Percentiles rank a stretch among this genome's conserved stretches.
phyloP scores from a whole-genome alignment of 2,888 invertebrate species.

The Stenchaetothrips biformis region DNA sequence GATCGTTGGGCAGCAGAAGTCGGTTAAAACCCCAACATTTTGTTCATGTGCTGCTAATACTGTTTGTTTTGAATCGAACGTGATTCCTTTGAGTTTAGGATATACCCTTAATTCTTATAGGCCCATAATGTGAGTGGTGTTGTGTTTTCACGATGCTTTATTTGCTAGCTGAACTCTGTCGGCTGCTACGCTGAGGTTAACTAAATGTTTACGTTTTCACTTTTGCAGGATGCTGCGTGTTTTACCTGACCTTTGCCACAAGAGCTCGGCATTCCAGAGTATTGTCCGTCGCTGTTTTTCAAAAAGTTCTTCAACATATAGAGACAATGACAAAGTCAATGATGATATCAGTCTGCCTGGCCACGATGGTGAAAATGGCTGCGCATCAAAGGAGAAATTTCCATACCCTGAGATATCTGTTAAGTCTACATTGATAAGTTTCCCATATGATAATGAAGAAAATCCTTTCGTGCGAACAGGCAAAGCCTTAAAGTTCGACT shows the following conservation, averaged over 20 bases:
- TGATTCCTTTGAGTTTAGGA: too few species aligned
- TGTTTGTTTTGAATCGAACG: too few species aligned
- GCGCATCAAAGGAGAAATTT: too few species aligned
- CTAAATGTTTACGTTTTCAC: background rate
- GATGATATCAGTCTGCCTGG: background rate
- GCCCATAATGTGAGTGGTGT: too few species aligned
- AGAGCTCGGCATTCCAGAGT: background rate
- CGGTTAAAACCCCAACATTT: too few species aligned
- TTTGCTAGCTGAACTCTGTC: too few species aligned
- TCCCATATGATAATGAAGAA: conserved; percentile 30
- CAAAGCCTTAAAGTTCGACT: conserved; percentile 39
- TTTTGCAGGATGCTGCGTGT: background rate
- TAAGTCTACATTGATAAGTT: background rate
- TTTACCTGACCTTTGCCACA: background rate
- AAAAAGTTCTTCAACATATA: background rate
- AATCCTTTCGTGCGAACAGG: conserved; percentile 39
- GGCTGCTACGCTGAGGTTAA: too few species aligned
- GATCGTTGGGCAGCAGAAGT: too few species aligned
- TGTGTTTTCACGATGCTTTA: too few species aligned
- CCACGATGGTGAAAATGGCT: background rate
- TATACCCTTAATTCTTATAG: too few species aligned
- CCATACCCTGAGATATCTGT: background rate
- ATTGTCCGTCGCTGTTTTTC: background rate
- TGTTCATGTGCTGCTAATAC: too few species aligned
- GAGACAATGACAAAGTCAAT: background rate